Evolutionary conservation across 2,888 invertebrate species (phyloP), one percentile per base, ranked within the genome.

Genomic region (Charanyca ferruginea): DNA sequence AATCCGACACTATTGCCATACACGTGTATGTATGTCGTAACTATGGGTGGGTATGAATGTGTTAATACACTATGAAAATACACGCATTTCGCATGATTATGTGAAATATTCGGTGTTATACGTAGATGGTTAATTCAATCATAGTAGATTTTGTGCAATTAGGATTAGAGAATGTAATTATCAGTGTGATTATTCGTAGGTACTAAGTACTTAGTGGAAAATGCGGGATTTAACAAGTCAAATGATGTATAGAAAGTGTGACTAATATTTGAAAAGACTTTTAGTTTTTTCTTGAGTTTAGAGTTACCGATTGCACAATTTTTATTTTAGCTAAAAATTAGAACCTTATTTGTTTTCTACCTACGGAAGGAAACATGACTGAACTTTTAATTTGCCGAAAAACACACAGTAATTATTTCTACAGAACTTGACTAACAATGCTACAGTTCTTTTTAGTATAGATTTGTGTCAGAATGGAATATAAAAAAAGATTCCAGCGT

Each of bases 51-150:
- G 77, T 63, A 53, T 45, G 20, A 45, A 68, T 25, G 66, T 74
- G 73, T 47, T 77, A 74, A 74, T 74, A 44, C 16, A 16, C 20
- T 35, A 28, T 38, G 42, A 64, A 69, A 62, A 77, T 59, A 67
- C 38, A 65, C 48, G 52, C 41, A 65, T 70, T 65, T 78, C 59
- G 44, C 62, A 63, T 57, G 20, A 45, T 0, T 22, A 51, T 67
- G 78, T 48, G 57, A 78, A 67, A 61, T 65, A 49, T 64, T 59
- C 42, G 48, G 23, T 20, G 25, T 38, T 32, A 13, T 47, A 35
- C 2, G 35, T 23, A 23, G 23, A 44, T 13, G 5, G 28, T 11
- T 25, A n/a, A 53, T 42, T 25, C 47, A 25, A 22, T 18, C 28
- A n/a, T 16, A 5, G 45, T 6, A 28, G 49, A 7, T 25, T 45